Evolutionary conservation across 2,113 vertebrate species (phyloP).

Genomic region (Daphoenositta chrysoptera): DNA sequence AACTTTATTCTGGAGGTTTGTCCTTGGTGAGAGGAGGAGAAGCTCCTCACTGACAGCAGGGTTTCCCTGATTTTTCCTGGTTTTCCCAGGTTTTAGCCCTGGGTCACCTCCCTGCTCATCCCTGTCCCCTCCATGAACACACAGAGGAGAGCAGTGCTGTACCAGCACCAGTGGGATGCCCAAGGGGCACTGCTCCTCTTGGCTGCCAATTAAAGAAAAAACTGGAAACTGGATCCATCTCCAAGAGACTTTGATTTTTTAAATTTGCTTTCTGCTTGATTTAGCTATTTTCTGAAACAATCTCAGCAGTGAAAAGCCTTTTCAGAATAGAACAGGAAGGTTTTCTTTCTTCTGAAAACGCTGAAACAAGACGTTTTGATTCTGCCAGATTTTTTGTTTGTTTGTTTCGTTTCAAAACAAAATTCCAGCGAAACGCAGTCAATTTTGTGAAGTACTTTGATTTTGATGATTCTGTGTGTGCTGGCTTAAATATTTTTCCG

Average conservation of each 20-base stretch:
- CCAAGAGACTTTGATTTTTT: not conserved
- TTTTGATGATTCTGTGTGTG: not conserved
- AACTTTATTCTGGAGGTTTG: not conserved
- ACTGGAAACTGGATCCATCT: not conserved
- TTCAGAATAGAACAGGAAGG: conserved; percentile 15
- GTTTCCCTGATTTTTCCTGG: not conserved
- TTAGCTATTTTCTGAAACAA: conserved; percentile 41
- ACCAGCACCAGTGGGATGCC: not conserved
- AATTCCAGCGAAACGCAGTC: not conserved
- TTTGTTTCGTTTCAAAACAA: not conserved
- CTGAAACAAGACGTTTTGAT: conserved; percentile 17
- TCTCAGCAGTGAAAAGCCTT: conserved; percentile 14
- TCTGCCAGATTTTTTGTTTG: conserved; percentile 21
- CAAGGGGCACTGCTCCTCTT: not conserved
- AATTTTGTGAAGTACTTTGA: conserved; percentile 5
- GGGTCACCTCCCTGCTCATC: not conserved
- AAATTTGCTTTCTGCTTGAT: conserved; percentile 10
- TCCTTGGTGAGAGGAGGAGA: not conserved
- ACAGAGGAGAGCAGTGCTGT: not conserved
- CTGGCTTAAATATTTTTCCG: not conserved
- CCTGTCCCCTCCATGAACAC: not conserved
- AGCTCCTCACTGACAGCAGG: rapidly evolving
- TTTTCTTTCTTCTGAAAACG: not conserved
- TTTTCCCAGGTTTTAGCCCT: not conserved
- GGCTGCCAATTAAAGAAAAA: not conserved